Base-by-base conservation (phyloP, 1,140 invertebrate species). In the Diachasmimorpha longicaudata region DNA sequence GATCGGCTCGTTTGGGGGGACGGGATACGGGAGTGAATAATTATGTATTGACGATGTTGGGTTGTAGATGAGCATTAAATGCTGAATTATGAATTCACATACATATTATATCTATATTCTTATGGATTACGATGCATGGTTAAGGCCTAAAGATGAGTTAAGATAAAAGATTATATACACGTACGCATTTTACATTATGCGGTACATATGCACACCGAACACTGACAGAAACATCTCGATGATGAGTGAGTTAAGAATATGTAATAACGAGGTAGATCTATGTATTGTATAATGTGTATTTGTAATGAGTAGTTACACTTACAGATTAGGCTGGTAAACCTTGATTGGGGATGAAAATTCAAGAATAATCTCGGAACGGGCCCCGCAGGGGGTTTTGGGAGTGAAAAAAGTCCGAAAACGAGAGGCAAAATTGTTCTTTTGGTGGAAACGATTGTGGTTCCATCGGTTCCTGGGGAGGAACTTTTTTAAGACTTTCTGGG, bases 101-200 rank as follows among this genome's bases (percentile, higher is more conserved):
- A 77, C 31, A 77, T 71, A 71, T 69, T 75, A 77, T 69, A 77
- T 77, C 73, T 77, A 73, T 77, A 72, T 52, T 55, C 52, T 71
- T 52, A 52, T 52, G 48, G 16, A 52, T 52, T 52, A 52, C 48
- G 16, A n/a, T 52, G 48, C 48, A 52, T 52, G 48, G 78, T 82
- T 83, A 83, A 83, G 81, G 81, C 81, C 82, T 83, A 84, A 82
- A 78, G n/a, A 77, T 72, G 76, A 76, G 58, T 52, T 21, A 67
- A 72, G 70, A 67, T 75, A 55, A 66, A 66, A 66, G 44, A 73
- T 72, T 70, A 52, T 52, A 48, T 9, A 74, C 70, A 74, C 31
- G 63, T 69, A 76, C 58, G 70, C 48, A 67, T 58, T 77, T 58
- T 72, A 63, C 23, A 69, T 48, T 39, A 75, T 70, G 48, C 73